These are phyloP conservation scores for Daubentonia madagascariensis DNA, from an alignment of 2,113 vertebrate genomes.

Conservation along the genomic window DNA sequence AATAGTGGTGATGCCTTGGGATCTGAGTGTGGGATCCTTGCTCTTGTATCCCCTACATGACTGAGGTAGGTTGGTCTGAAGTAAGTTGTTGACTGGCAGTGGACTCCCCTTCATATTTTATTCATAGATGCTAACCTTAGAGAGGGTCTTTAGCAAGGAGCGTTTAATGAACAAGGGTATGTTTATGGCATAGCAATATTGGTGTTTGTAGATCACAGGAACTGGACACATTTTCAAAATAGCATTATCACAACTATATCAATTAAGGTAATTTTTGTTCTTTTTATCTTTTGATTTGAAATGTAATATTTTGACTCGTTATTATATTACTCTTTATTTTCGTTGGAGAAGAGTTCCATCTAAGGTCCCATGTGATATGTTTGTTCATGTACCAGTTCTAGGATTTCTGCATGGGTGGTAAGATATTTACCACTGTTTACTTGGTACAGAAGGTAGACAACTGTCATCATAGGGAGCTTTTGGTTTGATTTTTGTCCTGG, in stretches of 20 bases:
- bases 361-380: neutral
- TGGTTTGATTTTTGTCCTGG: neutral
- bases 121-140: neutral
- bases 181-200: neutral
- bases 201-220: neutral
- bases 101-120: neutral
- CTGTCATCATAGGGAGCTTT: neutral
- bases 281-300: neutral
- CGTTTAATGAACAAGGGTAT: neutral
- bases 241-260: neutral
- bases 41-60: neutral
- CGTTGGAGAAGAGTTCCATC: neutral
- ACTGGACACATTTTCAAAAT: neutral
- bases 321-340: neutral
- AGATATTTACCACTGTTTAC: neutral
- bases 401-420: neutral
- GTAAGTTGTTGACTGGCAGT: neutral
- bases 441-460: neutral
- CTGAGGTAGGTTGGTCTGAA: neutral
- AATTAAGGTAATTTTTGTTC: neutral
- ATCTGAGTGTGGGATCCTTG: neutral
- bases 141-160: neutral
- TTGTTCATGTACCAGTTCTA: neutral
- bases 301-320: neutral
- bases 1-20: neutral